Percentiles rank a stretch among this genome's conserved stretches.
These are phyloP conservation scores for Diorhabda elongata DNA, from an alignment of 1,140 invertebrate species.

Conservation along the genomic window DNA sequence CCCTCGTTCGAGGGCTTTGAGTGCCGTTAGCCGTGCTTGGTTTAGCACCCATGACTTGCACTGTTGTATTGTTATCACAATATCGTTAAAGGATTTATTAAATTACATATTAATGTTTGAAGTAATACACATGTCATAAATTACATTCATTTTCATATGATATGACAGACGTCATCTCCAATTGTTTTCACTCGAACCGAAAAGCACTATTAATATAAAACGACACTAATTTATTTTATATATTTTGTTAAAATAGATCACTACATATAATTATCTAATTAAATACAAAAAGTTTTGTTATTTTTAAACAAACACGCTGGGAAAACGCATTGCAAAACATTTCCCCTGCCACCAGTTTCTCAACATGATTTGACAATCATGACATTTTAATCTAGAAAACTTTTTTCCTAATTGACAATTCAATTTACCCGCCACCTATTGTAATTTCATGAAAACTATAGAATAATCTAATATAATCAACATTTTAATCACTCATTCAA, in stretches of 20 bases:
- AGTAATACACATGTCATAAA: slow-evolving; percentile 29
- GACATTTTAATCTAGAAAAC: neutral
- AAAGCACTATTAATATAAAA: neutral
- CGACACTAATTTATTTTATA: neutral
- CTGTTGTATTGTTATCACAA: slow-evolving; percentile 13
- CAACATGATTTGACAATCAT: slow-evolving; percentile 2
- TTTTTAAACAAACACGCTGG: neutral
- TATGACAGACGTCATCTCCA: slow-evolving; percentile 25
- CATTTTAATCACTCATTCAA: too few relatives aligned
- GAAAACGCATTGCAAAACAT: slow-evolving; percentile 4
- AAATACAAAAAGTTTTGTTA: neutral
- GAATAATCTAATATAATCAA: too few relatives aligned
- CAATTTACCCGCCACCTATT: too few relatives aligned
- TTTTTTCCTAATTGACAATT: too few relatives aligned
- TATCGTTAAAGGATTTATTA: slow-evolving; percentile 11
- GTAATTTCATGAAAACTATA: too few relatives aligned
- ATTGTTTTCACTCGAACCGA: neutral
- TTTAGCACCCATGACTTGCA: slow-evolving; percentile 69
- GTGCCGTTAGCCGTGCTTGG: slow-evolving; percentile 71
- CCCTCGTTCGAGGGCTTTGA: slow-evolving; percentile 67
- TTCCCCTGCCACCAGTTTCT: neutral
- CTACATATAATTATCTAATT: neutral
- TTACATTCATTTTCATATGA: slow-evolving; percentile 25
- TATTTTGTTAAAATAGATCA: neutral
- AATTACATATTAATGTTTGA: slow-evolving; percentile 21